phyloP scores from a whole-genome alignment of 2,113 vertebrate species.

The Pandion haliaetus region DNA sequence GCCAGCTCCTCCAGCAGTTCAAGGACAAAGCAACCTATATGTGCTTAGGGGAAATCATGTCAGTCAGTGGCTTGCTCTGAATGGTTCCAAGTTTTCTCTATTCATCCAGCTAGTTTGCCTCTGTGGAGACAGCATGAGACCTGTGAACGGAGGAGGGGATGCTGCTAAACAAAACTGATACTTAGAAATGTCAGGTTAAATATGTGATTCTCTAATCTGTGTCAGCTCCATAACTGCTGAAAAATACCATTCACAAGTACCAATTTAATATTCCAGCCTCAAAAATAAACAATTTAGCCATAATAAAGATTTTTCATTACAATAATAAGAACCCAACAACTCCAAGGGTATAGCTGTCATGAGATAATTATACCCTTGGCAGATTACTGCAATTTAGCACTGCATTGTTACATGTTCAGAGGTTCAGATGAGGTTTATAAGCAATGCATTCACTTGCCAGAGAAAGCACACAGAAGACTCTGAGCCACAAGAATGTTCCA shows the following conservation, averaged over 20 bases:
- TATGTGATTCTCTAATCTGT: not conserved
- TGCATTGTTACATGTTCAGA: slow-evolving; percentile 39
- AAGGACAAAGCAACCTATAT: not conserved
- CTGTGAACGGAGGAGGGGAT: not conserved
- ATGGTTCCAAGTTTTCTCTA: not conserved
- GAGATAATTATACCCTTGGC: slow-evolving; percentile 59
- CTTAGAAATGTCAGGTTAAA: slow-evolving; percentile 42
- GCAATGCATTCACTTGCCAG: not conserved
- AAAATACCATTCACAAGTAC: not conserved
- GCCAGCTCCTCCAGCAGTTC: not conserved
- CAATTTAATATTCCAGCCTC: slow-evolving; percentile 35
- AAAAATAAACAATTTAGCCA: slow-evolving; percentile 59
- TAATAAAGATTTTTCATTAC: slow-evolving; percentile 64
- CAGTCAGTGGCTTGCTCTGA: not conserved
- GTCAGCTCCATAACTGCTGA: not conserved
- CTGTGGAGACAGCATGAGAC: not conserved
- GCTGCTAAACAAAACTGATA: not conserved
- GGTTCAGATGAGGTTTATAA: slow-evolving; percentile 52
- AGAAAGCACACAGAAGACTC: not conserved
- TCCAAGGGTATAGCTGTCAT: slow-evolving; percentile 64
- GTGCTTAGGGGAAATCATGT: not conserved
- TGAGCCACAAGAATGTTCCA: slow-evolving; percentile 22
- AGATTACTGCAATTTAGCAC: slow-evolving; percentile 64
- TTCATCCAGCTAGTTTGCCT: not conserved
- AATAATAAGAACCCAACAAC: slow-evolving; percentile 57